Conservation (phyloP, 2,113 vertebrate species). For the Pomatostomus ruficeps region DNA sequence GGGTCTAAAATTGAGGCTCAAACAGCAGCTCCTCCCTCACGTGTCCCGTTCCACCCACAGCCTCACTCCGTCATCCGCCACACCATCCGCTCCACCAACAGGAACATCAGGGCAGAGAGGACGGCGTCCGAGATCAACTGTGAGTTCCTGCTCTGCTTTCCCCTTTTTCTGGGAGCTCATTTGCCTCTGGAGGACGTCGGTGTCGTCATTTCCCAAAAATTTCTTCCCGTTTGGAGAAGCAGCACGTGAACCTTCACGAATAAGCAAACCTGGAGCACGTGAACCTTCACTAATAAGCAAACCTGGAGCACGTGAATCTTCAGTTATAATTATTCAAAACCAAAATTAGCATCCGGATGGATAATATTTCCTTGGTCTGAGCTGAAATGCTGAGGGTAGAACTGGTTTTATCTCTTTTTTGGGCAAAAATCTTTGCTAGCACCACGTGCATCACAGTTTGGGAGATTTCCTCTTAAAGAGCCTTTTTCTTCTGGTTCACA, state of each 20-base stretch:
- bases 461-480: neutral
- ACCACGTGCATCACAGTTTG: neutral
- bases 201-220: neutral
- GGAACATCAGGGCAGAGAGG: constrained; percentile 84
- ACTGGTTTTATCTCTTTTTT: neutral
- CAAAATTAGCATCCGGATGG: neutral
- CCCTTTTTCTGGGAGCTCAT: neutral
- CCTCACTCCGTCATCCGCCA: constrained; percentile 85
- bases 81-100: constrained; percentile 92
- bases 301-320: no score
- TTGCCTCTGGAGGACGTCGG: neutral
- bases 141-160: constrained; percentile 70
- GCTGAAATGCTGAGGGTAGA: neutral
- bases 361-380: no score
- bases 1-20: fast-evolving
- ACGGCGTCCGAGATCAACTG: constrained; percentile 94
- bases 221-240: neutral
- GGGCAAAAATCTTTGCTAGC: neutral
- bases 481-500: neutral
- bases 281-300: neutral
- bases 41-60: constrained; percentile 55
- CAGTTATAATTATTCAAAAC: neutral
- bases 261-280: no score
- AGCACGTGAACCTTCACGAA: neutral
- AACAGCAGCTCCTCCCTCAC: neutral